Evolutionary conservation across 1,140 invertebrate species (phyloP).

Genomic region (Camponotus floridanus): DNA sequence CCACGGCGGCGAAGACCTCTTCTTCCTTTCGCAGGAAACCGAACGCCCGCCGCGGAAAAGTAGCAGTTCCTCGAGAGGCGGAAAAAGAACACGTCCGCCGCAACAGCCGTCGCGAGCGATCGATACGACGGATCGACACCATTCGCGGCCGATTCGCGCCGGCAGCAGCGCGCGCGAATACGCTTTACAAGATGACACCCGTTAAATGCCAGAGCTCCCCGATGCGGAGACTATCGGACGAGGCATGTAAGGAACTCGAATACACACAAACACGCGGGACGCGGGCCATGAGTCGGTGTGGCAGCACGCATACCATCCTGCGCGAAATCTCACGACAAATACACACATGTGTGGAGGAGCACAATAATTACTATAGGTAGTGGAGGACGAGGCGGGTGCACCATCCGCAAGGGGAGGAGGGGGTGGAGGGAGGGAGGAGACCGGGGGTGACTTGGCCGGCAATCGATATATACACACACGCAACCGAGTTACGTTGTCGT

Average conservation of each 20-base stretch:
- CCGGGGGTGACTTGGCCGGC: constrained; percentile 81
- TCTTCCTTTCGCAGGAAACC: constrained; percentile 61
- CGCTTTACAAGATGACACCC: constrained; percentile 80
- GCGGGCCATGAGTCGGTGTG: constrained; percentile 59
- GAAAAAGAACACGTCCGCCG: constrained; percentile 36
- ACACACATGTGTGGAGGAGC: constrained; percentile 79
- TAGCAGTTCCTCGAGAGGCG: constrained; percentile 36
- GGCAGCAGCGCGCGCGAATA: constrained; percentile 61
- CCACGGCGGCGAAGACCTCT: constrained; percentile 45
- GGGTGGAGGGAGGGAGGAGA: constrained; percentile 66
- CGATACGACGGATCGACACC: constrained; percentile 56
- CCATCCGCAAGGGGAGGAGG: constrained; percentile 21
- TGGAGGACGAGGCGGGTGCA: constrained; percentile 55
- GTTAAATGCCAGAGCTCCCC: constrained; percentile 80
- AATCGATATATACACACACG: constrained; percentile 85
- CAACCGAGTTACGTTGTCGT: constrained; percentile 53
- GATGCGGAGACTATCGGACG: constrained; percentile 79
- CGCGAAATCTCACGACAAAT: constrained; percentile 79
- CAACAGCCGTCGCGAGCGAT: constrained; percentile 14
- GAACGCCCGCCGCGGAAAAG: constrained; percentile 55
- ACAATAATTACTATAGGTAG: constrained; percentile 85
- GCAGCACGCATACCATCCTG: constrained; percentile 62
- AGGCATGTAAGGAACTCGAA: constrained; percentile 80
- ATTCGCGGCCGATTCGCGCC: constrained; percentile 44
- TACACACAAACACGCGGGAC: constrained; percentile 62